A percentile compares a stretch with the other conserved stretches of the same genome.
phyloP scores from a whole-genome alignment of 1,140 invertebrate species.

The Euwallacea similis region DNA sequence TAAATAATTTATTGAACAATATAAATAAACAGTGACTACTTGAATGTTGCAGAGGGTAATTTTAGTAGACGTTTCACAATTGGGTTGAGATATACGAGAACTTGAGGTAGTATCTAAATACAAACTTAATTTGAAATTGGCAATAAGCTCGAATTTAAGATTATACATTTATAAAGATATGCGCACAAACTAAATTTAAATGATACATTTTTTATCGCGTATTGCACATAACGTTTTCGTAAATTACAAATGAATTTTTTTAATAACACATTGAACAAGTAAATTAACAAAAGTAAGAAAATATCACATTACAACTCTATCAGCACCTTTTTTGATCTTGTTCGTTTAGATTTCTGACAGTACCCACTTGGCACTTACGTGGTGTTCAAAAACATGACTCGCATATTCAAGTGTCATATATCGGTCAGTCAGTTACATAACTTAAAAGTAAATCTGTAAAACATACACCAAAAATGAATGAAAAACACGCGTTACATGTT shows the following conservation, averaged over 20 bases:
- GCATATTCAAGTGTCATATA: not conserved
- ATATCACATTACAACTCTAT: constrained; percentile 50
- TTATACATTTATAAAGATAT: constrained; percentile 21
- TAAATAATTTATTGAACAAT: constrained; percentile 44
- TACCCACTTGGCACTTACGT: no score
- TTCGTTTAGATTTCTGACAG: not conserved
- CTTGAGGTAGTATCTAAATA: constrained; percentile 36
- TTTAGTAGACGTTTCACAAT: constrained; percentile 20
- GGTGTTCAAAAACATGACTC: no score
- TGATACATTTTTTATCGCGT: constrained; percentile 46
- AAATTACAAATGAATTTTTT: constrained; percentile 9
- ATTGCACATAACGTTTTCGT: constrained; percentile 52
- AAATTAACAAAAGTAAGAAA: constrained; percentile 51
- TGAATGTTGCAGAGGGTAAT: constrained; percentile 26
- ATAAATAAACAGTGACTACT: constrained; percentile 43
- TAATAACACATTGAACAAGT: constrained; percentile 46
- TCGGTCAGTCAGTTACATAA: not conserved
- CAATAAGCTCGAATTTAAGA: constrained; percentile 19
- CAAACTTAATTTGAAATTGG: constrained; percentile 21
- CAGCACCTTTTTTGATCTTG: constrained; percentile 49
- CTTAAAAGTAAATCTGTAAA: not conserved
- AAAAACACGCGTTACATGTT: constrained; percentile 7
- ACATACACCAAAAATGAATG: constrained; percentile 12
- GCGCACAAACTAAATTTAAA: constrained; percentile 37
- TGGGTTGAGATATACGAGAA: constrained; percentile 24